Conservation (phyloP, 2,888 invertebrate species). For the Oscheius sp. region DNA sequence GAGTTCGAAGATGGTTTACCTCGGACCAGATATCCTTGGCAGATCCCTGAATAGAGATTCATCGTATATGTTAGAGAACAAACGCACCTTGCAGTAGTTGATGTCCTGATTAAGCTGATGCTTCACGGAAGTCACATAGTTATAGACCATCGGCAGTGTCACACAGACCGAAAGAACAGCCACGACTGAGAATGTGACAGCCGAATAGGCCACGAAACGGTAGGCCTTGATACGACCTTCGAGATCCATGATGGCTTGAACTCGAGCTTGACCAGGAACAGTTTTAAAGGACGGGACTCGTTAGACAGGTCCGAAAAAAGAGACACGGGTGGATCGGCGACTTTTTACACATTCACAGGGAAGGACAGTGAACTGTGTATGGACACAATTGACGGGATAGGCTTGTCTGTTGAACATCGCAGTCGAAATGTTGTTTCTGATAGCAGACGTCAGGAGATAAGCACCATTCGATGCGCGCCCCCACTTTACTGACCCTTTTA, state of each 20-base stretch:
- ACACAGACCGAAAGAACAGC: slow-evolving; percentile 56
- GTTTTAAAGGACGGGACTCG: slow-evolving; percentile 14
- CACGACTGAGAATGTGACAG: slow-evolving; percentile 53
- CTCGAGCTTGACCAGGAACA: neutral
- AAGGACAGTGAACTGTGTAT: too few relatives aligned
- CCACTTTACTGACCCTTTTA: slow-evolving; percentile 24
- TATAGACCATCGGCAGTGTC: slow-evolving; percentile 58
- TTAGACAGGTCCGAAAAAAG: slow-evolving; percentile 20
- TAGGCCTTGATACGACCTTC: slow-evolving; percentile 53
- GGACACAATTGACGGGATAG: too few relatives aligned
- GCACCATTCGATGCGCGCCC: slow-evolving; percentile 30
- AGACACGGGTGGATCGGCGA: slow-evolving; percentile 5
- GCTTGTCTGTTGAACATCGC: too few relatives aligned
- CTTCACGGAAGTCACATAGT: slow-evolving; percentile 51
- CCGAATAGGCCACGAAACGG: slow-evolving; percentile 55
- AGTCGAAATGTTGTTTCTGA: slow-evolving; percentile 13
- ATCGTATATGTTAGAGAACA: neutral
- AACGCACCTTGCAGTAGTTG: slow-evolving; percentile 49
- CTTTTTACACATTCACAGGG: neutral
- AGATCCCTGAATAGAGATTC: slow-evolving; percentile 41
- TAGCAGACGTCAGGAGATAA: slow-evolving; percentile 22
- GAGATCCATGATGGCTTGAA: slow-evolving; percentile 45
- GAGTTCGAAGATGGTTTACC: slow-evolving; percentile 57
- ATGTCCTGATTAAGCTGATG: slow-evolving; percentile 51
- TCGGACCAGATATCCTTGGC: slow-evolving; percentile 60